A percentile compares a stretch with the other conserved stretches of the same genome.
Evolutionary conservation across 2,888 invertebrate species (phyloP).

Genomic region (Pogonocherus hispidulus): DNA sequence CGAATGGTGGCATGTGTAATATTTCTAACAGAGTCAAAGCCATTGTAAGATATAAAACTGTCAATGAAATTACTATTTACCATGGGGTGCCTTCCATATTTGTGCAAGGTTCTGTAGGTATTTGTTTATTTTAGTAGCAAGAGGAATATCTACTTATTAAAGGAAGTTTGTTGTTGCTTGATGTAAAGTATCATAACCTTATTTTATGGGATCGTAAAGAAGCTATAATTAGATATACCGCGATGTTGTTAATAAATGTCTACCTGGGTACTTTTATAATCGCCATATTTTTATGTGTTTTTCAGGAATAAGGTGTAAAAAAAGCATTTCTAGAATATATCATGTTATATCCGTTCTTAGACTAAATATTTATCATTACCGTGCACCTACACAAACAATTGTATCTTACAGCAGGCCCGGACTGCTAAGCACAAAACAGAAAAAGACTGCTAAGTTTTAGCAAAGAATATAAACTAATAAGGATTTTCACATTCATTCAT

Average conservation of each 20-base stretch:
- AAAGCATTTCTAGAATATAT: background rate
- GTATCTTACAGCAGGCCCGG: background rate
- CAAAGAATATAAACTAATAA: no score
- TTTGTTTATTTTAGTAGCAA: slow-evolving; percentile 13
- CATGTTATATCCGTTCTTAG: background rate
- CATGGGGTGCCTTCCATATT: slow-evolving; percentile 14
- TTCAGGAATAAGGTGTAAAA: background rate
- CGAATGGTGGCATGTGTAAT: background rate
- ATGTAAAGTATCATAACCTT: background rate
- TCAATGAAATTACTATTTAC: slow-evolving; percentile 13
- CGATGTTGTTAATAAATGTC: background rate
- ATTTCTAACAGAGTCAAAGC: slow-evolving; percentile 22
- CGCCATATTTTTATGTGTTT: background rate
- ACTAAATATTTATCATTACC: background rate
- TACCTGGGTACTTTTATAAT: background rate
- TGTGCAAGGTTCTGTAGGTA: slow-evolving; percentile 7
- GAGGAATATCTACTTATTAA: background rate
- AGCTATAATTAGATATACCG: background rate
- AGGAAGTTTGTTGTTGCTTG: background rate
- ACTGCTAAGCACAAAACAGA: no score
- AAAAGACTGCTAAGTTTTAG: no score
- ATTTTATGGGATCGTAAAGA: background rate
- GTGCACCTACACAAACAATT: background rate
- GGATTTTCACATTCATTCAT: no score
- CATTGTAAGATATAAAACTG: slow-evolving; percentile 20